Conservation (phyloP, 2,797 vertebrate genomes). For the Siniperca undulata region DNA sequence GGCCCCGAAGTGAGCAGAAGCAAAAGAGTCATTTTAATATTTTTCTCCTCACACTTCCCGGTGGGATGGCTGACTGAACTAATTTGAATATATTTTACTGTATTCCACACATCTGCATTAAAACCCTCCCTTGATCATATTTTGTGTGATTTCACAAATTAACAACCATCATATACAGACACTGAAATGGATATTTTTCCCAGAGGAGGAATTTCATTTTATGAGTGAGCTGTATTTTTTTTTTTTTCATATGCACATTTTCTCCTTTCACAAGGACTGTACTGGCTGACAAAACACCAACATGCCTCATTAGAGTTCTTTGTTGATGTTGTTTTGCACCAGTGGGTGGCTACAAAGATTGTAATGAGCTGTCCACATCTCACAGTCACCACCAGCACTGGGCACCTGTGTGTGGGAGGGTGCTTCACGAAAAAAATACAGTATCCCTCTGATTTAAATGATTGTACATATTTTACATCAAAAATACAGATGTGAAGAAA, state of each 20-base stretch:
- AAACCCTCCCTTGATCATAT: slow-evolving; percentile 21
- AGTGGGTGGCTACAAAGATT: slow-evolving; percentile 69
- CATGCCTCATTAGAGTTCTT: slow-evolving; percentile 79
- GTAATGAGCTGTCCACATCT: slow-evolving; percentile 75
- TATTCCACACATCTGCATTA: slow-evolving; percentile 26
- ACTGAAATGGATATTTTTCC: slow-evolving; percentile 26
- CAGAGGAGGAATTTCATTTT: slow-evolving; percentile 41
- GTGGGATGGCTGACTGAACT: slow-evolving; percentile 34
- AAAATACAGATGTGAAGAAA: slow-evolving; percentile 7
- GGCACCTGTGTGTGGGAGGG: slow-evolving; percentile 70
- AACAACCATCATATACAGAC: slow-evolving; percentile 28
- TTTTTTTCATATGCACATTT: slow-evolving; percentile 38
- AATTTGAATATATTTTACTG: slow-evolving; percentile 38
- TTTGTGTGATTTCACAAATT: slow-evolving; percentile 41
- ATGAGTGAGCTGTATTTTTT: slow-evolving; percentile 29
- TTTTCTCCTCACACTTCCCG: slow-evolving; percentile 43
- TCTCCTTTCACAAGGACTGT: slow-evolving; percentile 49
- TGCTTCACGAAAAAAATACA: slow-evolving; percentile 41
- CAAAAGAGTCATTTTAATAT: slow-evolving; percentile 53
- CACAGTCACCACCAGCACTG: slow-evolving; percentile 50
- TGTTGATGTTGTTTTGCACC: slow-evolving; percentile 73
- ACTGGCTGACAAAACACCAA: slow-evolving; percentile 61
- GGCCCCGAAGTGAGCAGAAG: slow-evolving; percentile 33
- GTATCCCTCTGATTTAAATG: slow-evolving; percentile 63
- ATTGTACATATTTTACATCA: slow-evolving; percentile 33